Evolutionary conservation across 2,113 vertebrate genomes (phyloP), one percentile per base, ranked within the genome.

Genomic region (Mirounga angustirostris): DNA sequence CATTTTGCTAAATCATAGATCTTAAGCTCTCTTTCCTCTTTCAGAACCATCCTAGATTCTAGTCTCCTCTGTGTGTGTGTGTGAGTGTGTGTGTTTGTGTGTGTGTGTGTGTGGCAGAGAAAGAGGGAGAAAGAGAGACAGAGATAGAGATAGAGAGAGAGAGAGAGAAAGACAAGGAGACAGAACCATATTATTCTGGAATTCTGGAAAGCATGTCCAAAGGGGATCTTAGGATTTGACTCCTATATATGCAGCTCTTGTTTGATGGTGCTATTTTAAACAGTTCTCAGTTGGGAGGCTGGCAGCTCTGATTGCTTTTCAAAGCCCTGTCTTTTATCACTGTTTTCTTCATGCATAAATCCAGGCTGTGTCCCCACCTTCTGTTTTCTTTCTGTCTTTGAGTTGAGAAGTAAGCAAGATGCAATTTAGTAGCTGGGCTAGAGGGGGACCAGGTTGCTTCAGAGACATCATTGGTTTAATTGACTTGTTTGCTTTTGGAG

Each of bases 241-340:
- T 97, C 69, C 80, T 97, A 94, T 96, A 95, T 96, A 93, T 82
- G 96, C 94, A 84, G 79, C 93, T 83, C 63, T 97, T 95, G 97
- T 98, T 98, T 97, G 93, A 95, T 94, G 81, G 93, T 98, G 97
- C 97, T 98, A 92, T 98, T 98, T 98, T 97, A 98, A 98, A 98
- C 96, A 98, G 91, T 85, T 97, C 97, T 98, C 97, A 97, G 98
- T 96, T 98, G 97, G 98, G 94, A 98, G 95, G 97, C 97, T 98
- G 97, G 98, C 95, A 97, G 96, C 76, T 98, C 97, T 98, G 97
- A 98, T 98, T 98, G 98, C 97, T 99, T 98, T 98, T 98, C 98
- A 98, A 97, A 98, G 98, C 69, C 97, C 93, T 95, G 85, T 98
- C 96, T 98, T 98, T 98, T 95, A 96, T 98, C 98, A 98, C 97